phyloP scores from a whole-genome alignment of 2,797 vertebrate genomes.

The Epinephelus coioides region DNA sequence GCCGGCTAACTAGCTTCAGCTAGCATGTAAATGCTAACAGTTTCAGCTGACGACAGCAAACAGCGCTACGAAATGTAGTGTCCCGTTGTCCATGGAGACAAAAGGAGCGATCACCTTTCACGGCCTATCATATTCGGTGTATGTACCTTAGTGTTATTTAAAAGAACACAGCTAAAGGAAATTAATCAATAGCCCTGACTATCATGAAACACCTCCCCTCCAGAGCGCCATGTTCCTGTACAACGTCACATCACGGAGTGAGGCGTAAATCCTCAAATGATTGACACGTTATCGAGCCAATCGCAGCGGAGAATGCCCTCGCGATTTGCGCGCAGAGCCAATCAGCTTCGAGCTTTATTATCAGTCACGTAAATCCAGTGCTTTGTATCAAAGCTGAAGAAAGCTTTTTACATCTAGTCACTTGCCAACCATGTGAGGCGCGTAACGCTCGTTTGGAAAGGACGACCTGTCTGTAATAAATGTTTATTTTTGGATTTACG shows the following conservation, averaged over 20 bases:
- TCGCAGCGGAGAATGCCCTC: constrained; percentile 30
- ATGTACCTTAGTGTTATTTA: constrained; percentile 14
- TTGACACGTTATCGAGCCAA: constrained; percentile 57
- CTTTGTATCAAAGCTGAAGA: constrained; percentile 45
- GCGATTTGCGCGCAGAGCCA: constrained; percentile 25
- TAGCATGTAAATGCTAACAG: constrained; percentile 74
- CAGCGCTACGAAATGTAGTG: constrained; percentile 49
- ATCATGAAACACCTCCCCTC: constrained; percentile 77
- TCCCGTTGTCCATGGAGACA: constrained; percentile 67
- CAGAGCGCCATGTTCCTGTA: constrained; percentile 86
- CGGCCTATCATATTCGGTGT: constrained; percentile 57
- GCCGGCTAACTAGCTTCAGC: constrained; percentile 73
- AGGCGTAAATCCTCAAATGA: constrained; percentile 51
- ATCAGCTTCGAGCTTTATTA: constrained; percentile 48
- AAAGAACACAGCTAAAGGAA: constrained; percentile 21
- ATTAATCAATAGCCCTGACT: constrained; percentile 65
- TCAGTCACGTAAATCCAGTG: constrained; percentile 47
- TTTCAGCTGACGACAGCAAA: constrained; percentile 82
- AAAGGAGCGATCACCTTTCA: constrained; percentile 50
- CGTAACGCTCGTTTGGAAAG: constrained; percentile 15
- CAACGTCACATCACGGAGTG: constrained; percentile 74
- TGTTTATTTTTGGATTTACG: constrained; percentile 45
- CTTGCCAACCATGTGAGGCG: constrained; percentile 53
- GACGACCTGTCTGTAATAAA: constrained; percentile 23
- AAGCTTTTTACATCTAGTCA: constrained; percentile 51